phyloP scores from a whole-genome alignment of 2,888 invertebrate genomes.

The Sinohyriopsis cumingii region DNA sequence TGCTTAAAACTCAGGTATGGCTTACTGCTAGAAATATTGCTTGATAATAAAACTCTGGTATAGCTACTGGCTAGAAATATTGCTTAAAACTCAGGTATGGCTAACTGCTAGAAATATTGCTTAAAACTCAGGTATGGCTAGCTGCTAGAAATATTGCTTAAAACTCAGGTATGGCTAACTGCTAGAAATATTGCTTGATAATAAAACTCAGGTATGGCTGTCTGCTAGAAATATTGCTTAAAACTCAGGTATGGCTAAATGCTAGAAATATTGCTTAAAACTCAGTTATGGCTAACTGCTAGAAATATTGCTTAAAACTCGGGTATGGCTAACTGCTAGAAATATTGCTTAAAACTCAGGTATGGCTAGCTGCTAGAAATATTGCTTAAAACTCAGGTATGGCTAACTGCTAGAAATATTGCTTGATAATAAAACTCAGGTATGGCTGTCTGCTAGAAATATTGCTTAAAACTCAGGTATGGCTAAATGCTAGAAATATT shows the following conservation, averaged over 20 bases:
- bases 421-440: conserved; percentile 52
- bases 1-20: conserved; percentile 62
- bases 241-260: conserved; percentile 55
- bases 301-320: conserved; percentile 53
- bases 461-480: conserved; percentile 62
- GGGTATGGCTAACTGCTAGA: conserved; percentile 47
- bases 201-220: conserved; percentile 57
- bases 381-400: conserved; percentile 62
- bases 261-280: not conserved
- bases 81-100: conserved; percentile 62
- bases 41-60: conserved; percentile 57
- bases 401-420: not conserved
- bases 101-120: not conserved
- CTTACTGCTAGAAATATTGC: not conserved
- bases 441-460: conserved; percentile 18
- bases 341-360: no score
- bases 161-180: conserved; percentile 56
- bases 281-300: no score
- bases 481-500: not conserved
- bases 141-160: no score
- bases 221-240: conserved; percentile 30
- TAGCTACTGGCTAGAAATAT: not conserved
- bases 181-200: not conserved
- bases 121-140: no score
- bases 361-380: no score